Conservation (phyloP, 2,113 vertebrate genomes). For the Microtus richardsoni region DNA sequence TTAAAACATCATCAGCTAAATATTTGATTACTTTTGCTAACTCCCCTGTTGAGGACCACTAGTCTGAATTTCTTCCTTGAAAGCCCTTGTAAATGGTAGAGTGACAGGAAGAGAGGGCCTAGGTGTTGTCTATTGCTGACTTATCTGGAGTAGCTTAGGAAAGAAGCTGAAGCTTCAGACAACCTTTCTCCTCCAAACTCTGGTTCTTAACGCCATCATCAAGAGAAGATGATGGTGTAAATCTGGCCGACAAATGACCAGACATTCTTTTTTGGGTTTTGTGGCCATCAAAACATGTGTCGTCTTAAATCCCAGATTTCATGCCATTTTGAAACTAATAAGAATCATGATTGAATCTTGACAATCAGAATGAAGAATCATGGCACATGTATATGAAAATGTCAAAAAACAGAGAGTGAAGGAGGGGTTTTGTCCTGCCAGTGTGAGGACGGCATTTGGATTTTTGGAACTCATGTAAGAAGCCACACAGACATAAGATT, state of each 20-base stretch:
- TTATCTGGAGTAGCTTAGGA: neutral
- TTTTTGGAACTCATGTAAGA: neutral
- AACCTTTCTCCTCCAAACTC: neutral
- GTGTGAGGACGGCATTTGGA: neutral
- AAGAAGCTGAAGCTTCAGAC: neutral
- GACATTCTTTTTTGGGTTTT: neutral
- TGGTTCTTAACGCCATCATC: neutral
- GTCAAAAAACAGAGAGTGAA: neutral
- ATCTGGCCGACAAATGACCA: neutral
- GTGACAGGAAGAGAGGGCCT: neutral
- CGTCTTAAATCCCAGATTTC: neutral
- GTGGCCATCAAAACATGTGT: neutral
- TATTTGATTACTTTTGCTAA: neutral
- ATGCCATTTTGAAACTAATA: neutral
- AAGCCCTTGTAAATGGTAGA: neutral
- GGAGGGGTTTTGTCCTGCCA: neutral
- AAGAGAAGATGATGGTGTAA: neutral
- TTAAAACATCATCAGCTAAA: neutral
- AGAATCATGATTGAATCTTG: neutral
- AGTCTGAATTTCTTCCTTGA: neutral
- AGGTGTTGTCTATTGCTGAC: neutral
- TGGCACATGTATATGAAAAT: neutral
- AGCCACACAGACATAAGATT: neutral
- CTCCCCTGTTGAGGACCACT: neutral
- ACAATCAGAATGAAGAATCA: neutral